Conservation (phyloP, 2,888 invertebrate genomes). For the Drosophila lacicola region DNA sequence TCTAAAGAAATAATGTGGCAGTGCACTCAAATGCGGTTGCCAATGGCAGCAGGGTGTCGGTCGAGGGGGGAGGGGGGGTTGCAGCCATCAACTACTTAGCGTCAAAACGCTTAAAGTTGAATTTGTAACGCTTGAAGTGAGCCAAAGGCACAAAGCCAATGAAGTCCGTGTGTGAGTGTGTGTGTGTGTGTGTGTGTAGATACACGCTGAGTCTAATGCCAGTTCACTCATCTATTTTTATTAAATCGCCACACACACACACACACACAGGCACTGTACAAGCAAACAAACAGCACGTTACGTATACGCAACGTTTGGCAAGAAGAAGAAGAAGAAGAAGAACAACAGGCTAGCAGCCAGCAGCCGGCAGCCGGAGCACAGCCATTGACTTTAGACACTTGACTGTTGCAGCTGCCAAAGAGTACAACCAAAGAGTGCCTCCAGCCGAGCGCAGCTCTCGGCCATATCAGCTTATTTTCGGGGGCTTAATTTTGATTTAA, state of each 20-base stretch:
- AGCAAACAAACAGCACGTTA: conserved; percentile 52
- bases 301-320: conserved; percentile 68
- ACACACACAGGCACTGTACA: conserved; percentile 14
- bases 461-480: conserved; percentile 59
- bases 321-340: conserved; percentile 17
- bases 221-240: conserved; percentile 74
- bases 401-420: conserved; percentile 51
- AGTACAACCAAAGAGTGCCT: not conserved
- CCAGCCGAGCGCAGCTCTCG: no score
- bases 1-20: conserved; percentile 71
- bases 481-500: conserved; percentile 78
- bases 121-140: conserved; percentile 77
- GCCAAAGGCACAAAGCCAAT: conserved; percentile 72
- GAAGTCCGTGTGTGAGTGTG: conserved; percentile 43
- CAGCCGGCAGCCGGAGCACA: conserved; percentile 7
- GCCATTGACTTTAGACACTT: conserved; percentile 66
- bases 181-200: conserved; percentile 10
- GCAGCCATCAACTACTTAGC: conserved; percentile 75
- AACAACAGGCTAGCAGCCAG: conserved; percentile 24
- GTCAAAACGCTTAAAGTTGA: conserved; percentile 79
- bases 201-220: conserved; percentile 53
- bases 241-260: conserved; percentile 61
- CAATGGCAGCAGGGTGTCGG: conserved; percentile 30
- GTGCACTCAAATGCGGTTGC: conserved; percentile 71
- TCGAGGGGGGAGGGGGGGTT: not conserved